Percentiles rank a stretch among this genome's conserved stretches.
These are phyloP conservation scores for Amphiura filiformis DNA, from an alignment of 35 echinoderm and acorn worm species.

Conservation along the genomic window DNA sequence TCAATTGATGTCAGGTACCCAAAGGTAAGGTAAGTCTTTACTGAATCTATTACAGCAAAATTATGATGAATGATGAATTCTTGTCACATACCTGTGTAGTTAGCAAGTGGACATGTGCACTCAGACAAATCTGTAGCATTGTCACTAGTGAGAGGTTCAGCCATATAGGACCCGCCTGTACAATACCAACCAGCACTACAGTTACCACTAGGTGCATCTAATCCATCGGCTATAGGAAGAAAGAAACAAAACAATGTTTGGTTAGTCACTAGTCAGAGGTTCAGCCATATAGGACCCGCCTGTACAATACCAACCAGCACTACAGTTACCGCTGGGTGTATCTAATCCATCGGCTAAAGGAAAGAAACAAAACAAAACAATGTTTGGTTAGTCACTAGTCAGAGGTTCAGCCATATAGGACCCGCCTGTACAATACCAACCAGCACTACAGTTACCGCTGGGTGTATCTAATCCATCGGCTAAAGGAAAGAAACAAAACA, in stretches of 20 bases:
- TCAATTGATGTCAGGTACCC: no score
- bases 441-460: conserved; percentile 77
- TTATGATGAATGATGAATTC: no score
- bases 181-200: conserved; percentile 95
- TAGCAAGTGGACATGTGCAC: conserved; percentile 80
- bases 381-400: conserved; percentile 10
- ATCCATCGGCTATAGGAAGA: conserved; percentile 61
- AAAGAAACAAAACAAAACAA: conserved; percentile 30
- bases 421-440: conserved; percentile 95
- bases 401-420: conserved; percentile 73
- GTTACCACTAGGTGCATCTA: conserved; percentile 66
- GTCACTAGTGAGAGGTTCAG: conserved; percentile 43
- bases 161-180: conserved; percentile 88
- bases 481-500: conserved; percentile 27
- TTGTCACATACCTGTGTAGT: conserved; percentile 93
- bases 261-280: conserved; percentile 36
- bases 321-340: conserved; percentile 72
- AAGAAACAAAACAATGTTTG: conserved; percentile 28
- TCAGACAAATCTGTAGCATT: conserved; percentile 90
- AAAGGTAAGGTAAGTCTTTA: no score
- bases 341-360: conserved; percentile 66
- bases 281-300: conserved; percentile 75
- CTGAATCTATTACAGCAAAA: no score
- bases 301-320: conserved; percentile 92
- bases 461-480: conserved; percentile 68